phyloP scores from a whole-genome alignment of 2,113 vertebrate genomes.

The Ahaetulla prasina region DNA sequence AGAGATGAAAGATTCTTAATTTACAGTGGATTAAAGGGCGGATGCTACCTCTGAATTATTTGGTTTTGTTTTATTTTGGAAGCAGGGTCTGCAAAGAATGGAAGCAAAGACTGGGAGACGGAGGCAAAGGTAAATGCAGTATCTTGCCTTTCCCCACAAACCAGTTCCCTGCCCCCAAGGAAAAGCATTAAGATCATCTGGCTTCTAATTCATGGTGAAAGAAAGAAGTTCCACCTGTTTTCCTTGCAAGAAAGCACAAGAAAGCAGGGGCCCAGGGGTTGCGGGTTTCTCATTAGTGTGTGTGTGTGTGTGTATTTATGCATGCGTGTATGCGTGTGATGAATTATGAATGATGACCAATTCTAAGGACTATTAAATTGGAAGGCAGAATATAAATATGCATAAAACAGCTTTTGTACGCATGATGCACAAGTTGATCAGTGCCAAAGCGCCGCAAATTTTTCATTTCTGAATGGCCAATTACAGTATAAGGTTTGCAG shows the following conservation, averaged over 20 bases:
- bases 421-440: neutral
- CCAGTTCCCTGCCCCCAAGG: neutral
- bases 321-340: neutral
- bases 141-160: neutral
- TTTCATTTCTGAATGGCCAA: neutral
- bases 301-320: neutral
- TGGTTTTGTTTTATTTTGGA: neutral
- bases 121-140: neutral
- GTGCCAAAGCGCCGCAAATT: neutral
- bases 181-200: neutral
- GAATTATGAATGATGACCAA: neutral
- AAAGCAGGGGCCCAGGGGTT: neutral
- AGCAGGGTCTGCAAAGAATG: neutral
- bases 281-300: neutral
- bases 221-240: neutral
- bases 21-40: neutral
- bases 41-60: neutral
- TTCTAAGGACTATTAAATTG: neutral
- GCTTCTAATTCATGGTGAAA: neutral
- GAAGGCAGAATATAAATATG: neutral
- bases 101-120: neutral
- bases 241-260: neutral
- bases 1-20: neutral
- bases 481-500: neutral
- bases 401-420: neutral